phyloP scores from a whole-genome alignment of 2,888 invertebrate species.

The Gerris lacustris region DNA sequence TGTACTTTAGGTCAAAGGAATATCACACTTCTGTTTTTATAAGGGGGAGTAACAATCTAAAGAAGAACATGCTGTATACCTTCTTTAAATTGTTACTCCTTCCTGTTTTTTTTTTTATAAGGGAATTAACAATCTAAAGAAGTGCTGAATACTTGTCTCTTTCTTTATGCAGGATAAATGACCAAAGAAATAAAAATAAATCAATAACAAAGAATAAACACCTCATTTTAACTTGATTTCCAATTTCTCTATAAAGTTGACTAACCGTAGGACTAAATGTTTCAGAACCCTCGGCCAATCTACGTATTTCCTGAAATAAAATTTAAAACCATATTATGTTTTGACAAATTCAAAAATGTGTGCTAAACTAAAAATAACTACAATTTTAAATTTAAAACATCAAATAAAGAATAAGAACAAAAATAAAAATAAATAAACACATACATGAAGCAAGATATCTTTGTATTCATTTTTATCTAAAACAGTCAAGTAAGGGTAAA shows the following conservation, averaged over 20 bases:
- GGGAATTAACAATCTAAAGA: too few species aligned
- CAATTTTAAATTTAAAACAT: neutral
- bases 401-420: neutral
- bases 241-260: constrained; percentile 53
- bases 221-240: constrained; percentile 53
- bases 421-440: constrained; percentile 26
- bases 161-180: too few species aligned
- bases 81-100: too few species aligned
- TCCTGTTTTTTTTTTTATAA: too few species aligned
- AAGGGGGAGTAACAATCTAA: too few species aligned
- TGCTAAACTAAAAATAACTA: constrained; percentile 6
- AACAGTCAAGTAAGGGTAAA: constrained; percentile 60
- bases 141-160: too few species aligned
- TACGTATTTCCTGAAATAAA: constrained; percentile 55
- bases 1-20: too few species aligned
- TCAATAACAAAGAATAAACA: constrained; percentile 27
- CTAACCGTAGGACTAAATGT: constrained; percentile 60
- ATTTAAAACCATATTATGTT: constrained; percentile 31
- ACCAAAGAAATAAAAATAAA: too few species aligned
- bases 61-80: too few species aligned
- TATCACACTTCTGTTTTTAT: too few species aligned
- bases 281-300: constrained; percentile 63
- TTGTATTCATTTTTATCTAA: constrained; percentile 41
- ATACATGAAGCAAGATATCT: constrained; percentile 43
- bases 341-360: constrained; percentile 6